A percentile compares a stretch with the other conserved stretches of the same genome.
Conservation (phyloP, 2,888 invertebrate genomes). For the Rhogogaster chlorosoma region DNA sequence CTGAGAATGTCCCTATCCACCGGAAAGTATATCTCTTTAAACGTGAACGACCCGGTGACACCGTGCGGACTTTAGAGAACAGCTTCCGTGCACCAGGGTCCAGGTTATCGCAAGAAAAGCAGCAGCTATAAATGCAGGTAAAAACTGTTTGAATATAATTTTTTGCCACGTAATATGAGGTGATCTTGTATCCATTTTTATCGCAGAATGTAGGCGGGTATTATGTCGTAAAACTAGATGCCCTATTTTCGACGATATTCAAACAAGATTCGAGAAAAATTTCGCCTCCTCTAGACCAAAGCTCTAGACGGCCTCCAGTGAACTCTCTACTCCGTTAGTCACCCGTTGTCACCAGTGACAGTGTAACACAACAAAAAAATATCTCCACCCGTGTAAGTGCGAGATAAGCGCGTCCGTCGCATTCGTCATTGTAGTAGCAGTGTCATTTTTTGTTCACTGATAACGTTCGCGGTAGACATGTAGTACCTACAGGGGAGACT, state of each 20-base stretch:
- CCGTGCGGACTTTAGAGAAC: slow-evolving; percentile 20
- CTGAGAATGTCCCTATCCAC: not conserved
- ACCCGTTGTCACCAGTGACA: slow-evolving; percentile 18
- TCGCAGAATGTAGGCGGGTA: no score
- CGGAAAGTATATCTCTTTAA: slow-evolving; percentile 36
- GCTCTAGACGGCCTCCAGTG: not conserved
- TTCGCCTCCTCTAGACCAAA: not conserved
- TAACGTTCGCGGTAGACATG: not conserved
- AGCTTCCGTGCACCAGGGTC: slow-evolving; percentile 20
- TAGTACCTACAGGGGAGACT: not conserved
- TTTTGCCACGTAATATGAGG: not conserved
- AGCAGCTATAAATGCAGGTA: not conserved
- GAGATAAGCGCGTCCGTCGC: slow-evolving; percentile 12
- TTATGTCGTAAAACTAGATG: not conserved
- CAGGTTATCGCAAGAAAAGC: not conserved
- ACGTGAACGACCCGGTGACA: slow-evolving; percentile 48
- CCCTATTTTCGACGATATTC: not conserved
- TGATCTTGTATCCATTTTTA: not conserved
- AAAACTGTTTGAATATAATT: not conserved
- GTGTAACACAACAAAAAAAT: slow-evolving; percentile 12
- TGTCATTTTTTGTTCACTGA: slow-evolving; percentile 6
- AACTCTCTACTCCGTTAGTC: slow-evolving; percentile 34
- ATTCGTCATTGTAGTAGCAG: slow-evolving; percentile 25
- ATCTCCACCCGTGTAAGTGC: slow-evolving; percentile 22
- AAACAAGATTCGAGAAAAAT: not conserved